Evolutionary conservation across 2,113 vertebrate species (phyloP), one percentile per base, ranked within the genome.

Genomic region (Synchiropus splendidus): DNA sequence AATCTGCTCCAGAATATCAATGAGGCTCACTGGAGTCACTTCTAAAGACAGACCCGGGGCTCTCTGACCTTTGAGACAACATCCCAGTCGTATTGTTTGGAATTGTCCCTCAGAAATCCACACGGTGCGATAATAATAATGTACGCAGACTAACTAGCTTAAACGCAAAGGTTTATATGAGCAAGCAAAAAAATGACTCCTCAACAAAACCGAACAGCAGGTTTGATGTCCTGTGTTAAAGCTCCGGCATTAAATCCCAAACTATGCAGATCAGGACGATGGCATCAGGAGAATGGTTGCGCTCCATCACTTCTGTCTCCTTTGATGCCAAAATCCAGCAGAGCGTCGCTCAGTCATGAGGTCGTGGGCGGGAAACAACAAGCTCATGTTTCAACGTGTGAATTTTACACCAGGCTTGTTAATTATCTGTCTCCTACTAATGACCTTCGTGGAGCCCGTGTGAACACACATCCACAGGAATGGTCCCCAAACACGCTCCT

Each of bases 371-470:
- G 51, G 42, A 59, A 67, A 61, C 48, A 53, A 60, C 61, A 65
- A 51, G 42, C 46, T 46, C 48, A 60, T 60, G 68, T 66, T 68
- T 72, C 61, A 68, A 31, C 0, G 6, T 34, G 39, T 41, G 31
- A 58, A 50, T 61, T 48, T 58, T 32, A 52, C 39, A 34, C 58
- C 16, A 41, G 52, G 45, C 51, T 72, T 70, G 66, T 81, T 72
- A 75, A 75, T 77, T 72, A 72, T 72, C 59, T 12, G 73, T 72
- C 70, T 37, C 54, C 34, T 30, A 61, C 45, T 75, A 77, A 81
- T 66, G 64, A 66, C 69, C 72, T 63, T 68, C 34, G n/a, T 34
- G 51, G 35, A n/a, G n/a, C n/a, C n/a, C n/a, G 51, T 54, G 42
- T 61, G 61, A 45, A 61, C 48, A 13, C 17, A 15, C 9, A 53